Base-by-base conservation (phyloP, 1,140 invertebrate species). In the Caenorhabditis inopinata region DNA sequence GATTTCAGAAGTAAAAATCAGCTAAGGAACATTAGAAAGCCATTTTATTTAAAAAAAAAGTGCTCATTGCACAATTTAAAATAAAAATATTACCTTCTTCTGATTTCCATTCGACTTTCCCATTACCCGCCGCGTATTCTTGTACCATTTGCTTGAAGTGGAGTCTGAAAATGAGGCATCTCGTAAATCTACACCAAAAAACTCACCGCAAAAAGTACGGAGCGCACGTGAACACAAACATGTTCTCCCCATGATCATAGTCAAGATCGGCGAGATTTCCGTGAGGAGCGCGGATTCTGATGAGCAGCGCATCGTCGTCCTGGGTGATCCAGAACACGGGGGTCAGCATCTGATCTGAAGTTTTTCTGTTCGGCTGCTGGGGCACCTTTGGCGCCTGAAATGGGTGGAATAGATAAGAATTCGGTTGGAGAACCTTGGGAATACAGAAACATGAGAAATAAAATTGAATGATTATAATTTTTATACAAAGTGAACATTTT, bases 181-280 rank as follows among this genome's bases (percentile, higher is more conserved):
- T 7, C 38, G 38, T 7, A 42, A 42, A 42, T 42, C 38, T 5
- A 14, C 14, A 42, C 38, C 14, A 48, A 47, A 74, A 73, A 48
- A 46, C 18, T 11, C 29, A 74, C 68, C 79, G 45, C 38, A 81
- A 75, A 68, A 68, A 81, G 35, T 81, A 81, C 3, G 80, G 80
- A 5, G 80, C 5, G 18, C 74, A 76, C 4, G 80, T 80, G 75
- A 81, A 81, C 16, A 77, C 29, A 23, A 81, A 78, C 35, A 76
- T 35, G 9, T 35, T n/a, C 3, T 53, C 80, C 3, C 49, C 48
- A 18, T 68, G 78, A 23, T 81, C 80, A n/a, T 80, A 46, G 11
- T 81, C 80, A 7, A 76, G 25, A 9, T 76, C 74, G n/a, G 46
- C 46, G 0, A 81, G 11, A 32, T 81, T 78, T 29, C 49, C 80